A percentile compares a stretch with the other conserved stretches of the same genome.
Evolutionary conservation across 1,140 invertebrate species (phyloP).

Genomic region (Trachymyrmex cornetzi): DNA sequence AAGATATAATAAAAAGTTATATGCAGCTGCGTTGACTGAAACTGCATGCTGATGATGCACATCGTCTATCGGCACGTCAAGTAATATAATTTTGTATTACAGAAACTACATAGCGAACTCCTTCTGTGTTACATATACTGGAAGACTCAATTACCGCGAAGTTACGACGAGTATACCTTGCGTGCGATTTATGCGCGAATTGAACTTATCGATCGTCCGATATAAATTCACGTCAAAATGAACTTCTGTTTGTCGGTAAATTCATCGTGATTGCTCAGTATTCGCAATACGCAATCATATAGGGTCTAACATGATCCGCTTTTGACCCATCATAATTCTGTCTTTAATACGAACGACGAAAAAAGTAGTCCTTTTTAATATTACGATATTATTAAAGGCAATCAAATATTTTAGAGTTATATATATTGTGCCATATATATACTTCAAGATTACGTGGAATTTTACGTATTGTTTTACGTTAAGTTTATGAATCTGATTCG

Average conservation of each 20-base stretch:
- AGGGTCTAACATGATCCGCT: not conserved
- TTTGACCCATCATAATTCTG: slow-evolving; percentile 18
- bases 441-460: no score
- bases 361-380: not conserved
- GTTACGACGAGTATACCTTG: slow-evolving; percentile 1
- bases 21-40: not conserved
- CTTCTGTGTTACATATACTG: not conserved
- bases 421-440: no score
- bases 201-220: slow-evolving; percentile 45
- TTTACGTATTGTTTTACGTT: no score
- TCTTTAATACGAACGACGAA: not conserved
- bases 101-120: not conserved
- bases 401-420: not conserved
- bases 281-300: not conserved
- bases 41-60: slow-evolving; percentile 38
- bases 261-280: slow-evolving; percentile 14
- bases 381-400: not conserved
- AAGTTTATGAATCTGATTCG: no score
- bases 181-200: slow-evolving; percentile 20
- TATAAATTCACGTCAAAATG: slow-evolving; percentile 50
- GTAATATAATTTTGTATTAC: slow-evolving; percentile 43
- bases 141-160: slow-evolving; percentile 40
- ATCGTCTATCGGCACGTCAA: slow-evolving; percentile 12
- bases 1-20: slow-evolving; percentile 23
- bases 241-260: not conserved